Percentiles rank a stretch among this genome's conserved stretches.
phyloP scores from a whole-genome alignment of 2,797 vertebrate species.

The Clarias laeviceps region DNA sequence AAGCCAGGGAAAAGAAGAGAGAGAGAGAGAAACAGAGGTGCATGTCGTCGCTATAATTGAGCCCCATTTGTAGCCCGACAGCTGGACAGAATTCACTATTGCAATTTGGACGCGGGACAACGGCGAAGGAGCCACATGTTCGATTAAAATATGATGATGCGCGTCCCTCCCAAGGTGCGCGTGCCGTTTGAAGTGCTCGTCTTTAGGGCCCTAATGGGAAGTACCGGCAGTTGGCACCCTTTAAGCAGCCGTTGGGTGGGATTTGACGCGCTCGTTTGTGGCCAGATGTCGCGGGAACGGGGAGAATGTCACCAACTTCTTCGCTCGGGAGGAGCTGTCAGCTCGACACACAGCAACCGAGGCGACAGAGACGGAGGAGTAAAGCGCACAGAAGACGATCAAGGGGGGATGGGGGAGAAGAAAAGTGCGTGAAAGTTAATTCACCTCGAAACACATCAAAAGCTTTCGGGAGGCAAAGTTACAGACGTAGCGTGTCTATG shows the following conservation, averaged over 20 bases:
- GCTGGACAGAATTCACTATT: slow-evolving; percentile 76
- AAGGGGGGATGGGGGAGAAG: background rate
- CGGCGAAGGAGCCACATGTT: slow-evolving; percentile 69
- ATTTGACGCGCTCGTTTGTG: slow-evolving; percentile 65
- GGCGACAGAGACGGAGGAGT: slow-evolving; percentile 13
- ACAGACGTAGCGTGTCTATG: background rate
- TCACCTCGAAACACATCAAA: slow-evolving; percentile 21
- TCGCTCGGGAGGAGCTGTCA: slow-evolving; percentile 64
- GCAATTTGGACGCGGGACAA: slow-evolving; percentile 70
- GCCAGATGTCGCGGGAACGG: slow-evolving; percentile 67
- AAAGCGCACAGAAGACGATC: background rate
- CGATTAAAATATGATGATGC: slow-evolving; percentile 78
- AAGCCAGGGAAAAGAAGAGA: slow-evolving; percentile 37
- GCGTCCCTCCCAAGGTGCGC: slow-evolving; percentile 58
- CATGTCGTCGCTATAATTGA: slow-evolving; percentile 64
- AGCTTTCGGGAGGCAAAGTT: background rate
- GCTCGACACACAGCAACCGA: slow-evolving; percentile 10
- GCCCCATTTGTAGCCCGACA: slow-evolving; percentile 70
- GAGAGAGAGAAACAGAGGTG: slow-evolving; percentile 41
- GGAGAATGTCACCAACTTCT: slow-evolving; percentile 62
- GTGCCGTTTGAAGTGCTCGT: slow-evolving; percentile 69
- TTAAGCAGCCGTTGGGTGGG: slow-evolving; percentile 64
- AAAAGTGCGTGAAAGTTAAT: slow-evolving; percentile 13
- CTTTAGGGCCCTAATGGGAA: slow-evolving; percentile 77
- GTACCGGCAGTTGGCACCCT: slow-evolving; percentile 64